Evolutionary conservation across 2,797 vertebrate species (phyloP).

Genomic region (Mallotus villosus): DNA sequence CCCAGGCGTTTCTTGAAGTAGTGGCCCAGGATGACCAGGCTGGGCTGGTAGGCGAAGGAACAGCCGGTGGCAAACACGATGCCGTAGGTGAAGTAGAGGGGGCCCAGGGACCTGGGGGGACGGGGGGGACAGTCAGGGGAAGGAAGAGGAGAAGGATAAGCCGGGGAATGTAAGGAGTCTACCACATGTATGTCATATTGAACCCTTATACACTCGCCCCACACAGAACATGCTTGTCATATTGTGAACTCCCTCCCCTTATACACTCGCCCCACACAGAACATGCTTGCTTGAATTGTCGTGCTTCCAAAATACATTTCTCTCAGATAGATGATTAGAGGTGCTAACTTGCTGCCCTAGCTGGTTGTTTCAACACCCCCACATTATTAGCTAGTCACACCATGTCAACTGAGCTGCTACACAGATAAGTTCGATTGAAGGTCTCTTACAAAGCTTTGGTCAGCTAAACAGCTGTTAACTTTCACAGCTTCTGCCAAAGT

Average conservation of each 20-base stretch:
- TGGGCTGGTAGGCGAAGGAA: conserved; percentile 95
- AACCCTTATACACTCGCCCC: too few species aligned
- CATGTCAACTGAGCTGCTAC: neutral
- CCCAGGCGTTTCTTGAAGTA: conserved; percentile 96
- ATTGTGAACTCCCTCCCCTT: neutral
- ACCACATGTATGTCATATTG: neutral
- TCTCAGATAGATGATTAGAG: neutral
- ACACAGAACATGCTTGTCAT: neutral
- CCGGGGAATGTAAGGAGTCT: neutral
- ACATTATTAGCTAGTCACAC: neutral
- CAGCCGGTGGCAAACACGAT: conserved; percentile 92
- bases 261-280: neutral
- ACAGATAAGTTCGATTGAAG: neutral
- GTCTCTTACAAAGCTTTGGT: neutral
- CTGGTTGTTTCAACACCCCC: too few species aligned
- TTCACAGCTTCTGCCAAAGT: neutral
- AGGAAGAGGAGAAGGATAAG: neutral
- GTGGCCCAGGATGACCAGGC: conserved; percentile 93
- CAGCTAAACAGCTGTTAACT: neutral
- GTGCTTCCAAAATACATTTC: neutral
- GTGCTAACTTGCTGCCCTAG: neutral
- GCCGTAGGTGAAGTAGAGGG: conserved; percentile 92
- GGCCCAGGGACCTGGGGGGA: conserved; percentile 80
- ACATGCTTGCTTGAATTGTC: neutral
- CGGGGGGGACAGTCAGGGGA: neutral